Conservation (phyloP, 2,797 vertebrate species). For the Galaxias olidus region DNA sequence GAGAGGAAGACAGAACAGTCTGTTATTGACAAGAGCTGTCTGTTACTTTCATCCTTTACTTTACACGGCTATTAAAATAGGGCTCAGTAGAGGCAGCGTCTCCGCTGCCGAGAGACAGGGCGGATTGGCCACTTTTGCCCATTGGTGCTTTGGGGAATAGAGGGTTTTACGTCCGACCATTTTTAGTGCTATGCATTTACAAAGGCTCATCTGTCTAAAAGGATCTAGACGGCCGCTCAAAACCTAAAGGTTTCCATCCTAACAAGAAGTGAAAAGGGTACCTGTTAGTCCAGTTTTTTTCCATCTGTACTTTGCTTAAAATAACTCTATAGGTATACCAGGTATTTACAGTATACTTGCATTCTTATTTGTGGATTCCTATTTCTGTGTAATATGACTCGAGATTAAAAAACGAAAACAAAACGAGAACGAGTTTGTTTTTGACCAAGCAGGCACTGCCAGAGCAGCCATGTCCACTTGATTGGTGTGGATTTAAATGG, state of each 20-base stretch:
- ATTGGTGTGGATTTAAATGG: constrained; percentile 8
- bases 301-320: no score
- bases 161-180: constrained; percentile 48
- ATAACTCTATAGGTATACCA: no score
- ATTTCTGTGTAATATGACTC: not conserved
- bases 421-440: not conserved
- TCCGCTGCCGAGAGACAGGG: constrained; percentile 58
- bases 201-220: constrained; percentile 43
- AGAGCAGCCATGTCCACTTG: constrained; percentile 15
- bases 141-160: constrained; percentile 53
- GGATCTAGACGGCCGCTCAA: constrained; percentile 44
- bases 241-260: constrained; percentile 20
- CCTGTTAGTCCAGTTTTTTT: no score
- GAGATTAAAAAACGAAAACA: no score
- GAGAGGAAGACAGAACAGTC: constrained; percentile 40
- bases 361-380: not conserved
- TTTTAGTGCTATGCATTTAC: constrained; percentile 25
- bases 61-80: constrained; percentile 59
- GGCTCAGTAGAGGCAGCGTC: constrained; percentile 38
- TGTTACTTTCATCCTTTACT: constrained; percentile 51
- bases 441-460: constrained; percentile 6
- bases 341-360: no score
- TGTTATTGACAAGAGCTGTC: constrained; percentile 41
- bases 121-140: constrained; percentile 42
- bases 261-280: not conserved